Evolutionary conservation across 1,140 invertebrate species (phyloP), one percentile per base, ranked within the genome.

Genomic region (Phocides pigmalion): DNA sequence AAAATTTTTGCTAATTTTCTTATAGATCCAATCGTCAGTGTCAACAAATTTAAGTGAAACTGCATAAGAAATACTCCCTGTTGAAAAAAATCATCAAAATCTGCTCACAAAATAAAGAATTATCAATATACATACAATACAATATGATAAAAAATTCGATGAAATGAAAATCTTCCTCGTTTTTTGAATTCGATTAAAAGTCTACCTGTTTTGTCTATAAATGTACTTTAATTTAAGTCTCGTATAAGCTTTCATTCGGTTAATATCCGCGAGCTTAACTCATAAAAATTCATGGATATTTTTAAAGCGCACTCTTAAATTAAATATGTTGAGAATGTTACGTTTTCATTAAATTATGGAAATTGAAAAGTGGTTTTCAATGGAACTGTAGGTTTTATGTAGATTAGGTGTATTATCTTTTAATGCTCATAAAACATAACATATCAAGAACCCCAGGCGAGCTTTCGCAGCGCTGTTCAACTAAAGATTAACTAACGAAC

Each of bases 281-380:
- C 50, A 53, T 53, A 53, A 53, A 53, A 39, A 53, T 53, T 37
- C 16, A 53, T 53, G 17, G 17, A 53, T 39, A 53, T 39, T 53
- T 53, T 53, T 53, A 39, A 53, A 53, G 50, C 32, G 50, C 50
- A 20, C 28, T 53, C 17, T 53, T 35, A 35, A 28, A 12, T 35
- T 53, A 53, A 53, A 39, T 53, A 53, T 53, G 50, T 53, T 53
- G 32, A 39, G 50, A 17, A 39, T 53, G 50, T 53, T 53, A 53
- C 17, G 32, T 53, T 37, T 53, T 53, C 32, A 53, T 19, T 53
- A 53, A 53, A 53, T 37, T 53, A 53, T 53, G 32, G 32, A 53
- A 53, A 53, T 53, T 53, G 35, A 53, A 39, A 39, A 53, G 50
- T 39, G 50, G 50, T 17, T 53, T n/a, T 53, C 12, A 53, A 35